Base-by-base conservation (phyloP, 2,888 invertebrate genomes). In the Rhopalosiphum nymphaeae region DNA sequence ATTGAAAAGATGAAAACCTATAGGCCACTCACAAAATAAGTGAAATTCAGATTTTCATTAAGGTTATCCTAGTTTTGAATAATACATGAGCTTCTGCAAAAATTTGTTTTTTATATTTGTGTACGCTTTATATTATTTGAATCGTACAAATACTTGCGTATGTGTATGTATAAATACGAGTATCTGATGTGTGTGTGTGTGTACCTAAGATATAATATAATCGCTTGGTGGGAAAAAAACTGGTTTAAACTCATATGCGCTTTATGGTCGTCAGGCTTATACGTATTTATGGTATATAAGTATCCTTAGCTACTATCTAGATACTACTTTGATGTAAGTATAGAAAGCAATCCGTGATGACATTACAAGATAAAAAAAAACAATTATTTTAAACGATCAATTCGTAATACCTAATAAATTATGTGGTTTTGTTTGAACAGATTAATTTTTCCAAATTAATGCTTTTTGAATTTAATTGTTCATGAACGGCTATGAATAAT, bases 201-300 rank as follows among this genome's bases (percentile, higher is more conserved):
- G 29, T 84, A 26, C 53, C 84, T 44, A 53, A 29, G 29, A 84
- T 42, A 29, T 78, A n/a, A 53, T 53, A 88, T 25, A 53, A 16
- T 36, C 3, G 9, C 85, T 36, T 53, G 36, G 91, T 53, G 44
- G 57, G 44, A 29, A 46, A 29, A 84, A 93, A 93, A 90, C 93
- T 90, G 90, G 93, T 93, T 93, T 93, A 29, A 93, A 90, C 49
- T 36, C 25, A 25, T 57, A 46, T 89, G 93, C 93, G 84, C 56
- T 93, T 89, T 93, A 93, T 93, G 93, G 93, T 84, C 29, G 53
- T 84, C 44, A 46, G 88, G 44, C n/a, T 56, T 25, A 85, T 88
- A 46, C 26, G 21, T 78, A 61, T 78, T 2, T 25, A 78, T 78
- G 78, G 36, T 36, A 42, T 21, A 36, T 36, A 78, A 21, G 78